A percentile compares a stretch with the other conserved stretches of the same genome.
Conservation (phyloP, 2,888 invertebrate genomes). For the Xestia c-nigrum region DNA sequence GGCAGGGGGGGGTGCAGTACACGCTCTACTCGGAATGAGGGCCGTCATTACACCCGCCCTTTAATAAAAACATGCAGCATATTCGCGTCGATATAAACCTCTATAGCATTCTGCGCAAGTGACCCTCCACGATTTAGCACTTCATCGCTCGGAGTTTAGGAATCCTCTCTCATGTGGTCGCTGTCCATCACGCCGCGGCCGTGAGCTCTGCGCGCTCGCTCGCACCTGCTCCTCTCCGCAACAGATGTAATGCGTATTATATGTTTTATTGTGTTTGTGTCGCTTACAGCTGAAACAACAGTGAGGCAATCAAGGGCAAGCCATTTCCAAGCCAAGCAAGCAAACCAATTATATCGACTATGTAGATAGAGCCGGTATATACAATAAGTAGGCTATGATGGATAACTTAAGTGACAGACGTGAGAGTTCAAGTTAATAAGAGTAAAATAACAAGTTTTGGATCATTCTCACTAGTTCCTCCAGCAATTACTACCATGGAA, state of each 20-base stretch:
- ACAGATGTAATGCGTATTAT: not conserved
- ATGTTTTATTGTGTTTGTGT: no score
- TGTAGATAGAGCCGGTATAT: no score
- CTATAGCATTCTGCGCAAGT: not conserved
- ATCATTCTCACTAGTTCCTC: no score
- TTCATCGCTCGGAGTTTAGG: constrained; percentile 7
- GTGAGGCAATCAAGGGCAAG: no score
- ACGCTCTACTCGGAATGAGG: constrained; percentile 27
- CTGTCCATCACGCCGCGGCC: not conserved
- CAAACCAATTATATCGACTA: no score
- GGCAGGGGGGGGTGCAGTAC: not conserved
- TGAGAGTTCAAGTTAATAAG: no score
- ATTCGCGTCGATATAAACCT: constrained; percentile 31
- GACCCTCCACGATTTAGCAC: constrained; percentile 1
- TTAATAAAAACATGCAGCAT: constrained; percentile 37
- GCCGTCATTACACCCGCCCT: constrained; percentile 36
- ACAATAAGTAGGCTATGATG: no score
- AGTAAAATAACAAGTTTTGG: no score
- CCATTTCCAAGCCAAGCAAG: no score
- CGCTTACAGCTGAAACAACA: no score
- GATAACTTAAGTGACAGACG: no score
- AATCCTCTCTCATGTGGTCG: not conserved
- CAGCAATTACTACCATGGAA: no score
- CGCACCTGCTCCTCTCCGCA: constrained; percentile 1
- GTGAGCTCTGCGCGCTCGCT: not conserved